These are phyloP conservation scores for Tragelaphus strepsiceros DNA, from an alignment of 2,113 vertebrate species.

Conservation along the genomic window DNA sequence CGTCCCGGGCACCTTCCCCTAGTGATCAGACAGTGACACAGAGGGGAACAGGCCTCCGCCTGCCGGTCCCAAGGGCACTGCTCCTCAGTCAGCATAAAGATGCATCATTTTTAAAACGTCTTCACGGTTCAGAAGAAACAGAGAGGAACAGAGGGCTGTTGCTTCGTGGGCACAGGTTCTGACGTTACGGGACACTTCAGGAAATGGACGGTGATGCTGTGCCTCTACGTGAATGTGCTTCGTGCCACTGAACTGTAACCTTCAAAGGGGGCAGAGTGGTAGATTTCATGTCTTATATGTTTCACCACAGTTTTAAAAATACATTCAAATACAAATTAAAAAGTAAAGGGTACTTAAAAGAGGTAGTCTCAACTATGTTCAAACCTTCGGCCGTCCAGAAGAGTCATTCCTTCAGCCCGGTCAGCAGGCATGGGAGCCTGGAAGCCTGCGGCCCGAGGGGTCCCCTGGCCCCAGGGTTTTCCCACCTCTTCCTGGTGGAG, in stretches of 20 bases:
- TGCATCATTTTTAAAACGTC: not conserved
- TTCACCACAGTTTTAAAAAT: not conserved
- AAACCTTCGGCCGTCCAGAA: not conserved
- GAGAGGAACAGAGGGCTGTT: not conserved
- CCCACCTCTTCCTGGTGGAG: not conserved
- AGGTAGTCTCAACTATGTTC: not conserved
- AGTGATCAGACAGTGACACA: not conserved
- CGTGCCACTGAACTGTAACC: rapidly evolving
- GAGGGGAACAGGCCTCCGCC: not conserved
- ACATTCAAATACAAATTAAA: not conserved
- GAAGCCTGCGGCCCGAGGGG: not conserved
- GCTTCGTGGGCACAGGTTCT: not conserved
- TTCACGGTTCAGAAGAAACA: not conserved
- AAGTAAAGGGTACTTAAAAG: not conserved
- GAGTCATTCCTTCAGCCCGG: not conserved
- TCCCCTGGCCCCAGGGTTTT: not conserved
- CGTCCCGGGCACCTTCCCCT: too few species aligned
- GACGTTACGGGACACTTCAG: not conserved
- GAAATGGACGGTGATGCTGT: not conserved
- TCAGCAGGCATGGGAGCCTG: not conserved
- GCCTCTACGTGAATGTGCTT: not conserved
- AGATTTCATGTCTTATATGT: not conserved
- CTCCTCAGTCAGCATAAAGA: not conserved
- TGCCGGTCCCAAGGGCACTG: rapidly evolving
- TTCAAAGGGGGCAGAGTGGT: not conserved